Evolutionary conservation across 2,888 invertebrate genomes (phyloP).

Genomic region (Pardosa pseudoannulata): DNA sequence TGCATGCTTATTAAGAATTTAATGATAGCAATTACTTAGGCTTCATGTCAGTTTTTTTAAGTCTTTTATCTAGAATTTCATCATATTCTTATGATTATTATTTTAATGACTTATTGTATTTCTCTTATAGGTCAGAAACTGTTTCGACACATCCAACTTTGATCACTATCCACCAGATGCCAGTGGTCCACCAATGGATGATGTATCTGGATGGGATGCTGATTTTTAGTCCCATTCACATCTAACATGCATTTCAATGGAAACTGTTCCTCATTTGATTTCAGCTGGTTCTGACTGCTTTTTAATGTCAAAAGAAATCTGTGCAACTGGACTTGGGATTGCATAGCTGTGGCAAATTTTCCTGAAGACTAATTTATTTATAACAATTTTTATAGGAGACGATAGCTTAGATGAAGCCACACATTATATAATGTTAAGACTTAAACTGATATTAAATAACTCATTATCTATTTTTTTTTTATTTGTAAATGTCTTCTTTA

Average conservation of each 20-base stretch:
- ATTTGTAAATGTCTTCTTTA: too few species aligned
- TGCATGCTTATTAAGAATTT: too few species aligned
- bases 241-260: conserved; percentile 42
- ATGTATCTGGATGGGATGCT: conserved; percentile 56
- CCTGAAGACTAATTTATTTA: not conserved
- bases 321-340: not conserved
- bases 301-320: not conserved
- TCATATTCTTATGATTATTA: too few species aligned
- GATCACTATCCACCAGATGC: conserved; percentile 96
- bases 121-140: conserved; percentile 49
- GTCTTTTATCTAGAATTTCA: too few species aligned
- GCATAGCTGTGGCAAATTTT: not conserved
- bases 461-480: too few species aligned
- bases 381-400: not conserved
- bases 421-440: too few species aligned
- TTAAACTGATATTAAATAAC: too few species aligned
- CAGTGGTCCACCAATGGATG: conserved; percentile 47
- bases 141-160: conserved; percentile 92
- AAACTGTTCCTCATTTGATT: conserved; percentile 21
- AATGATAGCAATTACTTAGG: too few species aligned
- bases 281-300: conserved; percentile 33
- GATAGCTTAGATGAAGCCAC: too few species aligned
- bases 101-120: too few species aligned
- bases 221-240: conserved; percentile 34
- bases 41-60: too few species aligned